These are phyloP conservation scores for Ophion obscuratus DNA, from an alignment of 2,888 invertebrate species.

Conservation along the genomic window DNA sequence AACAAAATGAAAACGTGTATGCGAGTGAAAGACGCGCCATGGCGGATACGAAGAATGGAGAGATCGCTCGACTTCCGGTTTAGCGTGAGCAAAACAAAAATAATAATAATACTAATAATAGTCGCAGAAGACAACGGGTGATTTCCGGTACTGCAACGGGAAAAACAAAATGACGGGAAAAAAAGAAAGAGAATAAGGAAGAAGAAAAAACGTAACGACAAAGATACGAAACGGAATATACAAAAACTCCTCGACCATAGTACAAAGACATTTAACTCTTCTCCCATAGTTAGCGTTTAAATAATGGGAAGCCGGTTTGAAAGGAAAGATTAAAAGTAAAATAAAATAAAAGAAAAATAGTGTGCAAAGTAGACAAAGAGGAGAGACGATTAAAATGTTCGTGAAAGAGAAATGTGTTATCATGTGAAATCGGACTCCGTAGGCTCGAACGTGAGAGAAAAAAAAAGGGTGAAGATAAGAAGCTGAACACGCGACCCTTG, in stretches of 20 bases:
- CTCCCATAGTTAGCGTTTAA: conserved; percentile 78
- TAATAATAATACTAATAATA: conserved; percentile 18
- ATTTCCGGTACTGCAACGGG: conserved; percentile 37
- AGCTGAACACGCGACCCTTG: conserved; percentile 11
- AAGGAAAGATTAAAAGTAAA: conserved; percentile 67
- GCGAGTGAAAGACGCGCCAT: conserved; percentile 6
- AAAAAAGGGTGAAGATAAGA: not conserved
- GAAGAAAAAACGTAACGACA: conserved; percentile 48
- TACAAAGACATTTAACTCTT: conserved; percentile 83
- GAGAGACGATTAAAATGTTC: conserved; percentile 58
- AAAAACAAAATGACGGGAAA: not conserved
- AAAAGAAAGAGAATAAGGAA: not conserved
- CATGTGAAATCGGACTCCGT: conserved; percentile 15
- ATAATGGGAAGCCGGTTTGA: conserved; percentile 70
- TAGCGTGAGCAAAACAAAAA: conserved; percentile 71
- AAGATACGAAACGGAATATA: conserved; percentile 73
- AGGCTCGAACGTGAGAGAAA: conserved; percentile 61
- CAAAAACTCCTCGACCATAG: conserved; percentile 83
- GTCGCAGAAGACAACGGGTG: conserved; percentile 33
- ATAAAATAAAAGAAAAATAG: conserved; percentile 36
- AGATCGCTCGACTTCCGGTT: conserved; percentile 70
- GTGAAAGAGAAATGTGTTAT: conserved; percentile 21
- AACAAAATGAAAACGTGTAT: conserved; percentile 14
- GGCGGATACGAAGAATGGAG: conserved; percentile 30
- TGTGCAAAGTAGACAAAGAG: conserved; percentile 50